phyloP scores from a whole-genome alignment of 2,113 vertebrate species.

The Erinaceus europaeus region DNA sequence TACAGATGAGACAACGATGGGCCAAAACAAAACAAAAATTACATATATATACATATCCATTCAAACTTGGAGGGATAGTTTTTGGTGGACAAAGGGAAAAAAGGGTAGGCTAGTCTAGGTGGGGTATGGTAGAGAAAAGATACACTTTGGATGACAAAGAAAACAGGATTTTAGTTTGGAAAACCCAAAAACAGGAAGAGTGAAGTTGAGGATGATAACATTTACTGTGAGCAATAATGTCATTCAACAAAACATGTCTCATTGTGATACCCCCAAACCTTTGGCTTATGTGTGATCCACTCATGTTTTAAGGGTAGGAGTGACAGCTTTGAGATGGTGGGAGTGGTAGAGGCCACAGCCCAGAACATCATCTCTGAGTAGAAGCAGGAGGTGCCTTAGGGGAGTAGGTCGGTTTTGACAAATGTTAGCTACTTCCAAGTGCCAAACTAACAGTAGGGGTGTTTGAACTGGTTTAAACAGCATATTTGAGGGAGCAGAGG shows the following conservation, averaged over 20 bases:
- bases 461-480: too few relatives aligned
- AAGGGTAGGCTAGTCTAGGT: too few relatives aligned
- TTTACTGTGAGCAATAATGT: constrained; percentile 1
- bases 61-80: too few relatives aligned
- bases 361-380: too few relatives aligned
- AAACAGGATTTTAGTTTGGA: constrained; percentile 23
- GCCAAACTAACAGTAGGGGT: neutral
- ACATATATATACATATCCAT: too few relatives aligned
- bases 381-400: neutral
- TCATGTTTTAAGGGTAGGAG: neutral
- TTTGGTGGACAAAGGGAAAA: too few relatives aligned
- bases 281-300: neutral
- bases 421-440: neutral
- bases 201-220: neutral
- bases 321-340: neutral
- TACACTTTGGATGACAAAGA: neutral
- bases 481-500: neutral
- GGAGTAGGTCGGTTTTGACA: neutral
- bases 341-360: too few relatives aligned
- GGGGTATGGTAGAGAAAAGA: too few relatives aligned
- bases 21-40: too few relatives aligned
- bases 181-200: constrained; percentile 1
- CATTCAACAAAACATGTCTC: neutral
- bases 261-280: neutral
- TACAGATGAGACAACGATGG: too few relatives aligned